A percentile compares a stretch with the other conserved stretches of the same genome.
These are phyloP conservation scores for Stenodera caucasica DNA, from an alignment of 2,888 invertebrate genomes.

Conservation along the genomic window DNA sequence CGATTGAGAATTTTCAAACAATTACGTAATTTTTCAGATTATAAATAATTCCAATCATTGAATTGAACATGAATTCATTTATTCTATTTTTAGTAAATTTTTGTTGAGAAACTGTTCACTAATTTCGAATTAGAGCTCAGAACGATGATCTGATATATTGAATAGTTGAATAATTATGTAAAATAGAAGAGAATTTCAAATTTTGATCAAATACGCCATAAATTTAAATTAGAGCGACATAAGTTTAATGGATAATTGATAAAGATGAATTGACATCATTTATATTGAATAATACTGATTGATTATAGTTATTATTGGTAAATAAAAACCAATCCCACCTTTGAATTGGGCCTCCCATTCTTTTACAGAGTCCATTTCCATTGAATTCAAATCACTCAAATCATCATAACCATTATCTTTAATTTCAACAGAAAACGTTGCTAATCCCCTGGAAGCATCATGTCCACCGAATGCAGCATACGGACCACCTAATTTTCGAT, in stretches of 20 bases:
- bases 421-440: conserved; percentile 85
- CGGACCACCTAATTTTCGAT: conserved; percentile 72
- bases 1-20: too few relatives aligned
- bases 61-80: too few relatives aligned
- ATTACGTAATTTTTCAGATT: too few relatives aligned
- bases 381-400: conserved; percentile 86
- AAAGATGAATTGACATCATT: background rate
- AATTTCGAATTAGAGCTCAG: too few relatives aligned
- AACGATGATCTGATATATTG: too few relatives aligned
- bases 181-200: too few relatives aligned
- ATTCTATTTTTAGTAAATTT: too few relatives aligned
- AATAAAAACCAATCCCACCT: conserved; percentile 61
- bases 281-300: background rate
- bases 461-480: conserved; percentile 93
- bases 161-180: too few relatives aligned
- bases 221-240: too few relatives aligned
- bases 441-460: conserved; percentile 93
- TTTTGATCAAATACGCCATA: too few relatives aligned
- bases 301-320: background rate
- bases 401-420: conserved; percentile 86
- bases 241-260: background rate
- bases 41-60: too few relatives aligned
- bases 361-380: conserved; percentile 92
- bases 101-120: too few relatives aligned
- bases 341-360: conserved; percentile 98